Conservation (phyloP, 2,113 vertebrate species). For the Prionailurus viverrinus region DNA sequence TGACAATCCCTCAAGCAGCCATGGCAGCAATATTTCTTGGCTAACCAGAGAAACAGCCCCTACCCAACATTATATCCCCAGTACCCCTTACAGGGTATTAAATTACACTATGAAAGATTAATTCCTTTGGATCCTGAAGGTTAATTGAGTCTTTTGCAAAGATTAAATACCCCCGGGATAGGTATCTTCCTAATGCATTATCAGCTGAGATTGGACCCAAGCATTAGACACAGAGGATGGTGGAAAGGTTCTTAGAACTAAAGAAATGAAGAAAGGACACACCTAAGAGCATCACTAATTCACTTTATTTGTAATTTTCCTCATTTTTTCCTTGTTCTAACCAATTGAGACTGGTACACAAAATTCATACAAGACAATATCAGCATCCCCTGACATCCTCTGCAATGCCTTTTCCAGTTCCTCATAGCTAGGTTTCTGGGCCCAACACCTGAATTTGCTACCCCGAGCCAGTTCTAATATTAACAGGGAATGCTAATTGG, state of each 20-base stretch:
- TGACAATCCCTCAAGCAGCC: background rate
- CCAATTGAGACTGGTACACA: background rate
- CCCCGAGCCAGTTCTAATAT: background rate
- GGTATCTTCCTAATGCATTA: constrained; percentile 59
- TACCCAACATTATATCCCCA: background rate
- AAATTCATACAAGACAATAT: background rate
- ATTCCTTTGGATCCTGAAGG: constrained; percentile 53
- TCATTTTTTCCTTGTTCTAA: background rate
- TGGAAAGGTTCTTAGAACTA: background rate
- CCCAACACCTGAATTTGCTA: background rate
- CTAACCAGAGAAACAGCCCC: background rate
- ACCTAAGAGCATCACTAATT: background rate
- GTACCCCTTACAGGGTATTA: constrained; percentile 47
- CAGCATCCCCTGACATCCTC: background rate
- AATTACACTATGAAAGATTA: constrained; percentile 67
- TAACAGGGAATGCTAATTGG: background rate
- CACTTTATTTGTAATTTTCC: background rate
- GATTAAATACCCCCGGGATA: constrained; percentile 48
- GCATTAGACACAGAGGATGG: background rate
- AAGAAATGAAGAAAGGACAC: background rate
- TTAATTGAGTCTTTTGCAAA: constrained; percentile 74
- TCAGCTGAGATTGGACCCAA: constrained; percentile 48
- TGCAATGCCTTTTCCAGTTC: background rate
- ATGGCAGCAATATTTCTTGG: background rate
- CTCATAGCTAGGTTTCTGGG: background rate